Evolutionary conservation across 2,113 vertebrate species (phyloP), one percentile per base, ranked within the genome.

Genomic region (Uropsilus gracilis): DNA sequence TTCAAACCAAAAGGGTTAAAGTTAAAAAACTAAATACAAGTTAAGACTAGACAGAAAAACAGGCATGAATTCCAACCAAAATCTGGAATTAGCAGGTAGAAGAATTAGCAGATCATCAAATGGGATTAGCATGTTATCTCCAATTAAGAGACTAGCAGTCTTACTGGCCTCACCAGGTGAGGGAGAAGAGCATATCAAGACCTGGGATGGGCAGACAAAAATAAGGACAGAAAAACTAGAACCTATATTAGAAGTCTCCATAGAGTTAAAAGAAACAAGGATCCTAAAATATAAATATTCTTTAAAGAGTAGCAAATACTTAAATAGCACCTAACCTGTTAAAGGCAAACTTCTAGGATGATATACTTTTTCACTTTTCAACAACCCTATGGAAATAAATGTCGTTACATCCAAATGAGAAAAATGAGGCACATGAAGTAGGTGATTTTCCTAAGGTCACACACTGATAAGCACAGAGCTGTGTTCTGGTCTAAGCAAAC

Each of bases 11-110:
- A 50, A 57, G 34, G 6, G 16, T 26, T 68, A 48, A 76, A 11
- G 5, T 72, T 73, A 10, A 94, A 85, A n/a, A 94, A 59, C 57
- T 55, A 85, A 93, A 72, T 53, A 22, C 8, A 44, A 89, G 72
- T 59, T 50, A 86, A 90, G 39, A 63, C 28, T 42, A 66, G 28
- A 59, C 66, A 63, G 34, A 71, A 68, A 80, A 86, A 46, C 3
- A 81, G 46, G 13, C 89, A 90, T 3, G 50, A 68, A 80, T 17
- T 5, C n/a, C 30, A 39, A 50, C 22, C 75, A 83, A 50, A 12
- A 61, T 28, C 22, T 32, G 8, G 22, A 10, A 48, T 69, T 9
- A 61, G 16, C 71, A 72, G 10, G 22, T 17, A 72, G 64, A 53
- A 81, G 34, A 44, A 34, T 6, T 44, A 81, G 30, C 30, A 50